These are phyloP conservation scores for Heptranchias perlo DNA, from an alignment of 2,113 vertebrate genomes.

Conservation along the genomic window DNA sequence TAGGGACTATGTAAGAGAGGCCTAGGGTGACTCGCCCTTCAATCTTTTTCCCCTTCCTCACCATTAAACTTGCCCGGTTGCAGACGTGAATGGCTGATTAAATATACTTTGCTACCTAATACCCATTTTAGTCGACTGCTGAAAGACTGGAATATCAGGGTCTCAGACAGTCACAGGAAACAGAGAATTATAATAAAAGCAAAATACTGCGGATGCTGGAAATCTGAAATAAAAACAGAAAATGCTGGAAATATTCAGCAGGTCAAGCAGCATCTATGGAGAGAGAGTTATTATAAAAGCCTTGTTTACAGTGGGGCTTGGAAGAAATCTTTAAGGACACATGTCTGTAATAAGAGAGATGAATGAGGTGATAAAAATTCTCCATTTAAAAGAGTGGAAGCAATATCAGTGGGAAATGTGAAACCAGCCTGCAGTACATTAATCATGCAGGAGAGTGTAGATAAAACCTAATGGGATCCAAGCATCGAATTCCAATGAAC, in stretches of 20 bases:
- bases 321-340: constrained; percentile 7
- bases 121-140: neutral
- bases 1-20: neutral
- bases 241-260: no score
- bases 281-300: neutral
- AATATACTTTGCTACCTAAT: neutral
- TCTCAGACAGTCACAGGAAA: neutral
- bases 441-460: constrained; percentile 27
- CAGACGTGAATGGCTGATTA: neutral
- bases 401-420: constrained; percentile 20
- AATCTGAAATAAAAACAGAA: no score
- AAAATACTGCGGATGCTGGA: no score
- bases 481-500: constrained; percentile 37
- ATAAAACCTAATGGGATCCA: constrained; percentile 13
- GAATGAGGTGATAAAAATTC: constrained; percentile 21
- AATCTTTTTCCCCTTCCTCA: neutral
- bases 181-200: neutral
- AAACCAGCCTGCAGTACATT: constrained; percentile 4
- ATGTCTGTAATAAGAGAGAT: constrained; percentile 21
- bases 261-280: no score
- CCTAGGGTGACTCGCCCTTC: neutral
- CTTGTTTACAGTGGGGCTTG: neutral
- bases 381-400: neutral
- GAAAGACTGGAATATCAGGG: neutral
- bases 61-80: neutral